These are phyloP conservation scores for Bucorvus abyssinicus DNA, from an alignment of 2,797 vertebrate species.

Conservation along the genomic window DNA sequence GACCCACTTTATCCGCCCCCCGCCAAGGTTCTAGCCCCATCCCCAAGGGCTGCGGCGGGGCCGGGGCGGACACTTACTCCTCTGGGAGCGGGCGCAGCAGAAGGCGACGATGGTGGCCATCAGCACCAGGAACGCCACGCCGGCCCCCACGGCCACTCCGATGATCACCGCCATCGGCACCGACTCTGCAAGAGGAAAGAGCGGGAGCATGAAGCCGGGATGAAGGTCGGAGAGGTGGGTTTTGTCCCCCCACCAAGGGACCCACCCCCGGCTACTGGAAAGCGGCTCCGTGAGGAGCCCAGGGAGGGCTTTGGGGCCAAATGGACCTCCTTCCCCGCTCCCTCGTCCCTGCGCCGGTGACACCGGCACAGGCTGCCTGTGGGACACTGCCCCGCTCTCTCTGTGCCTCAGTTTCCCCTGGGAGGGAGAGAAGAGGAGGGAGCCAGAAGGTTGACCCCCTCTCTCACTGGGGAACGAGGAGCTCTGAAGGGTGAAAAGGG, in stretches of 20 bases:
- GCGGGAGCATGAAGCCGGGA: background rate
- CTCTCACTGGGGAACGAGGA: background rate
- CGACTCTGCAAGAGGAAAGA: conserved; percentile 84
- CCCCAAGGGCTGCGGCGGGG: accelerated
- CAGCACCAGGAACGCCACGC: conserved; percentile 94
- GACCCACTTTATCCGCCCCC: accelerated
- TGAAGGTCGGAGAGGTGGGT: background rate
- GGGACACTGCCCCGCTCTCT: background rate
- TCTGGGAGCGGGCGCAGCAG: conserved; percentile 96
- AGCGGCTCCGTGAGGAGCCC: background rate
- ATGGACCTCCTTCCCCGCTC: background rate
- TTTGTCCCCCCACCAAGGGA: background rate
- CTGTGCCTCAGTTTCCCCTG: conserved; percentile 45
- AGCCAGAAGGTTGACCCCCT: background rate
- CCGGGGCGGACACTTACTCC: conserved; percentile 83
- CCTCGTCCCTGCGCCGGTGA: background rate
- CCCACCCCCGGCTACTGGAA: background rate
- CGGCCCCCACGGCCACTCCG: conserved; percentile 94
- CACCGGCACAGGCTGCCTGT: too few relatives aligned
- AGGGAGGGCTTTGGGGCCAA: background rate
- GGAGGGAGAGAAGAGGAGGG: background rate
- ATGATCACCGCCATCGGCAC: conserved; percentile 97
- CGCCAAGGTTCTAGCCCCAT: background rate
- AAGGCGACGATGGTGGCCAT: conserved; percentile 97
- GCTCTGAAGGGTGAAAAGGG: background rate